Base-by-base conservation (phyloP, 2,113 vertebrate species). In the Hyaena hyaena region DNA sequence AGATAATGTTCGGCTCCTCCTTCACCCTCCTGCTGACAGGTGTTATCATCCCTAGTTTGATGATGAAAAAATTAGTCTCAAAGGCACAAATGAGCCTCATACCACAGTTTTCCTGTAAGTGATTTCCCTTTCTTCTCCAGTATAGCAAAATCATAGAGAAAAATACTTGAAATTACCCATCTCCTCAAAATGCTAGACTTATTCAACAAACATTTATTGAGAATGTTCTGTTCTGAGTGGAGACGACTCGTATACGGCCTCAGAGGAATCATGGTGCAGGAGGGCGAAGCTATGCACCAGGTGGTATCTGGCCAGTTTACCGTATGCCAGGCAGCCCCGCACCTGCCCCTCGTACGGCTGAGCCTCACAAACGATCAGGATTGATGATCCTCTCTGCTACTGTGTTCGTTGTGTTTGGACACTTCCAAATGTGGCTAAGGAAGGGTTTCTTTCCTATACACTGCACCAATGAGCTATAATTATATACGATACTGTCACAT, bases 51-150 rank as follows among this genome's bases (percentile, higher is more conserved):
- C 73, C 48, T 10, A 50, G 87, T 90, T 90, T 66, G 48, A 55
- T 73, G 83, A 87, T 92, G 87, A 89, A 90, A 97, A 95, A 90
- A 65, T 84, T 84, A 85, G 53, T 90, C 58, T 97, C 88, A 74
- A 91, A 80, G 79, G 63, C 93, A 90, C 53, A 87, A 87, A 83
- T 82, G 82, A 92, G 66, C 83, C 82, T 81, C 4, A 23, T 12
- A 83, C 43, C n/a, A 87, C 69, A 68, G 45, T 69, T 93, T 95
- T 88, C 58, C 50, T 48, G 63, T 35, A n/a, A 90, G 80, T 80
- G 45, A 95, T 90, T 95, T 89, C 35, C 89, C 71, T 90, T 95
- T 97, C 53, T 88, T 68, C 50, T 90, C 68, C 92, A 21, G 23
- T 90, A 16, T 87, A 66, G 80, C 39, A 93, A 94, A 90, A 80